A percentile compares a stretch with the other conserved stretches of the same genome.
Evolutionary conservation across 53 echinoderm and acorn worm species (phyloP).

Genomic region (Antedon mediterranea): DNA sequence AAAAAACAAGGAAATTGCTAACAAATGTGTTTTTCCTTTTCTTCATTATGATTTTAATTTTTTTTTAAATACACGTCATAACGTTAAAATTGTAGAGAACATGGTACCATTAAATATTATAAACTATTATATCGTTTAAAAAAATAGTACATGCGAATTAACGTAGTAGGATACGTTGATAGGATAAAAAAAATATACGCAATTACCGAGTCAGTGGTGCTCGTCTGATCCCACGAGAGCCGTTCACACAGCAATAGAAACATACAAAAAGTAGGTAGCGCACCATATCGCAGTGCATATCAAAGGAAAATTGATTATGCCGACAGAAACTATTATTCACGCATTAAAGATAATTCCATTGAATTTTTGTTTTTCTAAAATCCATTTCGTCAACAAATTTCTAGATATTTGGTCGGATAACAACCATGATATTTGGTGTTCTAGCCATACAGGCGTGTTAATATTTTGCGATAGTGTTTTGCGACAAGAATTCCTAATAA

Average conservation of each 20-base stretch:
- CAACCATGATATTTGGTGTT: not conserved
- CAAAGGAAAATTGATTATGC: not conserved
- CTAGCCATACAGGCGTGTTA: not conserved
- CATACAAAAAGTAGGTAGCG: not conserved
- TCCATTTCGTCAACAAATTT: not conserved
- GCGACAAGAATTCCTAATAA: not conserved
- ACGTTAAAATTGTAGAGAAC: too few relatives aligned
- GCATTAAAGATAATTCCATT: conserved; percentile 1
- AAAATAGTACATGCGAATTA: too few relatives aligned
- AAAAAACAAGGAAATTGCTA: too few relatives aligned
- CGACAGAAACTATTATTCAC: not conserved
- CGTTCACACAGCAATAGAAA: not conserved
- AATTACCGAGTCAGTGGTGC: not conserved
- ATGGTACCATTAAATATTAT: too few relatives aligned
- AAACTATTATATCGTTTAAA: too few relatives aligned
- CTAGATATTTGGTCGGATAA: not conserved
- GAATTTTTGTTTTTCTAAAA: conserved; percentile 1
- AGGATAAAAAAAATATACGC: not conserved
- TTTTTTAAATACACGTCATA: too few relatives aligned
- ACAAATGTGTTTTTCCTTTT: too few relatives aligned
- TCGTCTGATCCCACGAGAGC: not conserved
- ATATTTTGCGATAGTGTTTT: not conserved
- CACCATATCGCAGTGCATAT: not conserved
- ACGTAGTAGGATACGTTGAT: too few relatives aligned
- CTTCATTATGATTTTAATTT: too few relatives aligned